Conservation (phyloP, 2,113 vertebrate species). For the Plestiodon gilberti region DNA sequence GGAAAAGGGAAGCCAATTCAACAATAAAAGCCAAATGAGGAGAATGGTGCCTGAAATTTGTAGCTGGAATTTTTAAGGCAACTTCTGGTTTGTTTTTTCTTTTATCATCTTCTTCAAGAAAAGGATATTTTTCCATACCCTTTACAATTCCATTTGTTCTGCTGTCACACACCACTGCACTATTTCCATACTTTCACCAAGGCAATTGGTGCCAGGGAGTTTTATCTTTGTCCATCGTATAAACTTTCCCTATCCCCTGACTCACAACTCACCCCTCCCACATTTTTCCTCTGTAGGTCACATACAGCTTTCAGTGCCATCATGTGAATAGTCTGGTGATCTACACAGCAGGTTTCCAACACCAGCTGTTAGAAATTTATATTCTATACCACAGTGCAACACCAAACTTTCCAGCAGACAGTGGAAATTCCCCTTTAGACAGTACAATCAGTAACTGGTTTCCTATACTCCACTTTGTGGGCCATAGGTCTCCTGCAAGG, state of each 20-base stretch:
- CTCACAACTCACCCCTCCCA: background rate
- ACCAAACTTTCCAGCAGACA: background rate
- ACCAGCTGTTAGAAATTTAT: background rate
- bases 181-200: background rate
- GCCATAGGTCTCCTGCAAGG: background rate
- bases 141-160: background rate
- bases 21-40: background rate
- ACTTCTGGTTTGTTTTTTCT: background rate
- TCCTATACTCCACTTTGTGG: too few relatives aligned
- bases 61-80: background rate
- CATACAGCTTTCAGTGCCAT: background rate
- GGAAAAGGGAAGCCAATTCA: constrained; percentile 1
- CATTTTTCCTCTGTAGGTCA: background rate
- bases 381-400: background rate
- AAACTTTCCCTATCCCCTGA: background rate
- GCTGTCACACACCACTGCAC: background rate
- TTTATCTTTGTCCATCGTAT: background rate
- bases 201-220: background rate
- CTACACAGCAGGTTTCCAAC: background rate
- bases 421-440: too few relatives aligned
- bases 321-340: background rate
- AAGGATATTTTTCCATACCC: background rate
- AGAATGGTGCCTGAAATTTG: background rate
- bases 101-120: too few relatives aligned
- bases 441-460: background rate